These are phyloP conservation scores for Ia io DNA, from an alignment of 2,113 vertebrate genomes.

Conservation along the genomic window DNA sequence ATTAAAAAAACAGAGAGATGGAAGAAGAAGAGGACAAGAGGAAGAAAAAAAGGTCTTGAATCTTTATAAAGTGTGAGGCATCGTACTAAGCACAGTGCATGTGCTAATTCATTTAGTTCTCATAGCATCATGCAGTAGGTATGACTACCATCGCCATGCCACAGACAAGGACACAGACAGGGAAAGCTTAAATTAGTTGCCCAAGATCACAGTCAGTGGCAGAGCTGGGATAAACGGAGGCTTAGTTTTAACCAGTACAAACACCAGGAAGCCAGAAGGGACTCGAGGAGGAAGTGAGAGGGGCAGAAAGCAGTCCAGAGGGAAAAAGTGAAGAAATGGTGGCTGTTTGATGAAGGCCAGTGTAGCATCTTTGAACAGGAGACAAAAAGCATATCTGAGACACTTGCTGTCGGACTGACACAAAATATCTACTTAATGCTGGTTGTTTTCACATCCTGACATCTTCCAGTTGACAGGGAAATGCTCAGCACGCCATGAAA, in stretches of 20 bases:
- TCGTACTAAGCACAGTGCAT: neutral
- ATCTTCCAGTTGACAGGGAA: constrained; percentile 75
- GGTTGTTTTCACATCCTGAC: constrained; percentile 74
- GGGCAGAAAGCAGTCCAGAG: neutral
- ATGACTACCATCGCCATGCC: too few relatives aligned
- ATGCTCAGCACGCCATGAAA: constrained; percentile 77
- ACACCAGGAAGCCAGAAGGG: neutral
- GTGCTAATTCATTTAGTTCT: neutral
- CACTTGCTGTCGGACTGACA: constrained; percentile 73
- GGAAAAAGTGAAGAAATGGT: neutral
- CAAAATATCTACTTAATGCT: constrained; percentile 75
- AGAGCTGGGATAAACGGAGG: neutral
- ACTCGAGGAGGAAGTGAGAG: neutral
- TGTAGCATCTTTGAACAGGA: constrained; percentile 74
- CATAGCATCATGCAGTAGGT: neutral
- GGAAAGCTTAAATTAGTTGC: neutral
- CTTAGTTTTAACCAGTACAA: neutral
- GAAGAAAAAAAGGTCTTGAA: neutral
- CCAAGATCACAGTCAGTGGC: neutral
- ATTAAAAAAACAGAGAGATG: neutral
- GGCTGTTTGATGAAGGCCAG: constrained; percentile 68
- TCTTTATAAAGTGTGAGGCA: neutral
- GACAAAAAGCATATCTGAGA: constrained; percentile 75
- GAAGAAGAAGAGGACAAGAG: neutral
- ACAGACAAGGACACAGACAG: neutral